Evolutionary conservation across 2,797 vertebrate genomes (phyloP).

Genomic region (Tangara arthus): DNA sequence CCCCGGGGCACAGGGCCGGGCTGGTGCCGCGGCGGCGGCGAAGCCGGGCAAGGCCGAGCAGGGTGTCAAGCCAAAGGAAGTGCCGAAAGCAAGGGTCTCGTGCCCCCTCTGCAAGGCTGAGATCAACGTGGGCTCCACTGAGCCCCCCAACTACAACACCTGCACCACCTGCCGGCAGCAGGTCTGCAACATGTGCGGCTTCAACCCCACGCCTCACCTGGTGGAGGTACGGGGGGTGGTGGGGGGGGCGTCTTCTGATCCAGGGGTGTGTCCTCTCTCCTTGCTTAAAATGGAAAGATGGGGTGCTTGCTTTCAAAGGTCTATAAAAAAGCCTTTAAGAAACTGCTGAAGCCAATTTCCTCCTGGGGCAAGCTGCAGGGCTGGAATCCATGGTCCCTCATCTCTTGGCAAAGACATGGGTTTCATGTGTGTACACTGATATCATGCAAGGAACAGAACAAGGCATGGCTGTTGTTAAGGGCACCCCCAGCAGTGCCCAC

Average conservation of each 20-base stretch:
- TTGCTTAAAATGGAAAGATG: background rate
- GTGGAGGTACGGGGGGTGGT: slow-evolving; percentile 87
- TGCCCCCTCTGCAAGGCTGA: slow-evolving; percentile 96
- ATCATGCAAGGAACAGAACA: background rate
- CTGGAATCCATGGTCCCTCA: background rate
- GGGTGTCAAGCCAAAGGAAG: slow-evolving; percentile 85
- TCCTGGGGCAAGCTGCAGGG: background rate
- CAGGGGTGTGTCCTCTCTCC: accelerated
- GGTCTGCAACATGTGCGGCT: slow-evolving; percentile 98
- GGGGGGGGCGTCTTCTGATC: accelerated
- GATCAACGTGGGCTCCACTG: slow-evolving; percentile 84
- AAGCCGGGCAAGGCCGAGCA: slow-evolving; percentile 73
- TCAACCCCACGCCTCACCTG: slow-evolving; percentile 97
- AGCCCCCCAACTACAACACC: slow-evolving; percentile 91
- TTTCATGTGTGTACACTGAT: background rate
- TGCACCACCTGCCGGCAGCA: slow-evolving; percentile 92
- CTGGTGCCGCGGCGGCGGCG: slow-evolving; percentile 9
- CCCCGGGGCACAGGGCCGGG: slow-evolving; percentile 63
- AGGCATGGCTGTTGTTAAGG: background rate
- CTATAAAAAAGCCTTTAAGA: background rate
- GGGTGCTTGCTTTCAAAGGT: background rate
- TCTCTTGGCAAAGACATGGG: background rate
- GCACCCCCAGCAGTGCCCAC: background rate
- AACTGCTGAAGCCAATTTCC: background rate
- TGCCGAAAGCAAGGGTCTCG: slow-evolving; percentile 79